Conservation (phyloP, 2,113 vertebrate genomes). For the Nothobranchius kuhntae region DNA sequence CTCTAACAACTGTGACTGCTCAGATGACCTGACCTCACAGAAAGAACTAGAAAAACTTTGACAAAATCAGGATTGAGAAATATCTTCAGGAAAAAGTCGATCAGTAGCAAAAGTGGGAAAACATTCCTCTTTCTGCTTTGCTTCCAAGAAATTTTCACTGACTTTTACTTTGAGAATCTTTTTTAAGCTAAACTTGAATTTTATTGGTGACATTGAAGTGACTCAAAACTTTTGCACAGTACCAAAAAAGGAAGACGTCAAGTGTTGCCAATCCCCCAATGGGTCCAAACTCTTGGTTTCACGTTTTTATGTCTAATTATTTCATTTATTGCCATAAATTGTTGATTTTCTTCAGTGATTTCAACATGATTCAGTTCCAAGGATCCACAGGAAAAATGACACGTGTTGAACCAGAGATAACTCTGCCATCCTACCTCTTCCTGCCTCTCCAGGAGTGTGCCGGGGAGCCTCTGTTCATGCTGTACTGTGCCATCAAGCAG, state of each 20-base stretch:
- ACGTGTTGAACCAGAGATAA: slow-evolving; percentile 11
- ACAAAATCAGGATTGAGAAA: not conserved
- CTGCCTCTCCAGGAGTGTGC: slow-evolving; percentile 87
- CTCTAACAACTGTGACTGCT: slow-evolving; percentile 50
- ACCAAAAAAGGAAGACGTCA: too few species aligned
- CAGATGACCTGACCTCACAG: not conserved
- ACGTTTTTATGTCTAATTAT: not conserved
- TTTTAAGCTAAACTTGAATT: too few species aligned
- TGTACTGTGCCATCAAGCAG: slow-evolving; percentile 98
- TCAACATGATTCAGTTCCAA: not conserved
- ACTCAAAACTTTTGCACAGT: too few species aligned
- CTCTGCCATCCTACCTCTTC: slow-evolving; percentile 6
- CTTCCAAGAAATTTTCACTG: too few species aligned
- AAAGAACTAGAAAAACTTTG: slow-evolving; percentile 1
- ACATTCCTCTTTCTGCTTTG: not conserved
- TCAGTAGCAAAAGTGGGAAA: not conserved
- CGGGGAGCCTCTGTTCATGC: slow-evolving; percentile 95
- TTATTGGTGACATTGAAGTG: too few species aligned
- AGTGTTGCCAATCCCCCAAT: too few species aligned
- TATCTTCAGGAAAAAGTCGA: not conserved
- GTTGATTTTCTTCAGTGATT: not conserved
- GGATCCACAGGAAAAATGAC: not conserved
- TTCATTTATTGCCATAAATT: not conserved
- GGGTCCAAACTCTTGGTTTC: not conserved
- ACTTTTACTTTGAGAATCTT: too few species aligned